Conservation (phyloP, 2,113 vertebrate species). For the Charina bottae region DNA sequence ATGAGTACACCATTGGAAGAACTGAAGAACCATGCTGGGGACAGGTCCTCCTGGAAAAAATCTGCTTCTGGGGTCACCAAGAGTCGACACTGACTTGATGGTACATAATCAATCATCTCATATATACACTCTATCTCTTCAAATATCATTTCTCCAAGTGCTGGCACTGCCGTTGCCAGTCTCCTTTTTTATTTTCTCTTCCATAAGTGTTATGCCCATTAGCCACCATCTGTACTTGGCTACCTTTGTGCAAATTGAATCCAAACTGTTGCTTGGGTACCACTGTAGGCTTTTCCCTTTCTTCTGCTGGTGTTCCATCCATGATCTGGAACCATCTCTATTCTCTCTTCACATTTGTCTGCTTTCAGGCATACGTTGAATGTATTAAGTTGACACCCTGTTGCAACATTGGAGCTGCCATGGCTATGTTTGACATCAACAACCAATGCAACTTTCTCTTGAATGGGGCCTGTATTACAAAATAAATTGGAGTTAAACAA, state of each 20-base stretch:
- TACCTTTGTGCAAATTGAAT: neutral
- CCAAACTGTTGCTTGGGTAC: neutral
- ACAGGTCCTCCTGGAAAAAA: neutral
- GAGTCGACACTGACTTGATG: neutral
- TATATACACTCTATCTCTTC: neutral
- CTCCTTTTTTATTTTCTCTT: neutral
- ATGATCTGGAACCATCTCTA: too few species aligned
- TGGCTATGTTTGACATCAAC: neutral
- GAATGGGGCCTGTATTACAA: neutral
- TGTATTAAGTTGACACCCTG: neutral
- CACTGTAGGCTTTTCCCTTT: too few species aligned
- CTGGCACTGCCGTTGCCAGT: neutral
- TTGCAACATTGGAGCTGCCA: neutral
- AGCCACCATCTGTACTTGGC: neutral
- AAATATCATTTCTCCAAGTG: neutral
- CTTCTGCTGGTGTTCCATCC: too few species aligned
- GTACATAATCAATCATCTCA: neutral
- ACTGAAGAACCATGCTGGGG: neutral
- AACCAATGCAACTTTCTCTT: neutral
- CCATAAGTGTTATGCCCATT: neutral
- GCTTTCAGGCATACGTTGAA: too few species aligned
- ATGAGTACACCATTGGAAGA: neutral
- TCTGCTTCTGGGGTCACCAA: neutral
- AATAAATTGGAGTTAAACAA: neutral
- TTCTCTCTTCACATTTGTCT: too few species aligned